Evolutionary conservation across 2,113 vertebrate species (phyloP).

Genomic region (Furnarius figulus): DNA sequence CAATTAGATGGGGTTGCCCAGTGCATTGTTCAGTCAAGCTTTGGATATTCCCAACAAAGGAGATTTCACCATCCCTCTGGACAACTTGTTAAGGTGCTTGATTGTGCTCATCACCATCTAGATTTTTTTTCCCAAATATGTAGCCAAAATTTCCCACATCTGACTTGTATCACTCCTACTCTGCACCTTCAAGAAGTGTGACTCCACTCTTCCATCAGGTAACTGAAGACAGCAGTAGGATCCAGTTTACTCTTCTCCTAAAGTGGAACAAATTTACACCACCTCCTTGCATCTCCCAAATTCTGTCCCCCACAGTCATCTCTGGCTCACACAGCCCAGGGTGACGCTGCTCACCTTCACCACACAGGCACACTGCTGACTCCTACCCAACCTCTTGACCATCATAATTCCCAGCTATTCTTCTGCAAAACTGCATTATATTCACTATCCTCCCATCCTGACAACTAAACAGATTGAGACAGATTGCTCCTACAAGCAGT

Average conservation of each 20-base stretch:
- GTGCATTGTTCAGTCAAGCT: neutral
- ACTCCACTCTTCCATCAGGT: neutral
- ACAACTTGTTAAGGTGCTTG: neutral
- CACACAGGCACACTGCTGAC: fast-evolving
- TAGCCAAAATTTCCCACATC: neutral
- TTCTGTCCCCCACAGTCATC: neutral
- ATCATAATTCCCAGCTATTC: neutral
- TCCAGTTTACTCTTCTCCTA: neutral
- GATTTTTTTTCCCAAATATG: neutral
- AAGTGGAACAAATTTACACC: neutral
- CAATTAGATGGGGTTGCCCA: neutral
- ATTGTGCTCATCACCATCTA: fast-evolving
- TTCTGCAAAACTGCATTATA: neutral
- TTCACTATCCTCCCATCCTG: neutral
- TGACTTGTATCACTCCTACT: neutral
- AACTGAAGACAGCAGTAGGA: neutral
- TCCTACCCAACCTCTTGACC: neutral
- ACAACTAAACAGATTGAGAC: neutral
- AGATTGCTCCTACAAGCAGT: neutral
- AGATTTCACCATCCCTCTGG: neutral
- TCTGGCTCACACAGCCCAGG: neutral
- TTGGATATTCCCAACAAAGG: neutral
- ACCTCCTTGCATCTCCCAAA: neutral
- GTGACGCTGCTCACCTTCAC: neutral
- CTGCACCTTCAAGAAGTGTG: neutral